Conservation (phyloP, 2,797 vertebrate genomes). For the Melanotaenia nigrans region DNA sequence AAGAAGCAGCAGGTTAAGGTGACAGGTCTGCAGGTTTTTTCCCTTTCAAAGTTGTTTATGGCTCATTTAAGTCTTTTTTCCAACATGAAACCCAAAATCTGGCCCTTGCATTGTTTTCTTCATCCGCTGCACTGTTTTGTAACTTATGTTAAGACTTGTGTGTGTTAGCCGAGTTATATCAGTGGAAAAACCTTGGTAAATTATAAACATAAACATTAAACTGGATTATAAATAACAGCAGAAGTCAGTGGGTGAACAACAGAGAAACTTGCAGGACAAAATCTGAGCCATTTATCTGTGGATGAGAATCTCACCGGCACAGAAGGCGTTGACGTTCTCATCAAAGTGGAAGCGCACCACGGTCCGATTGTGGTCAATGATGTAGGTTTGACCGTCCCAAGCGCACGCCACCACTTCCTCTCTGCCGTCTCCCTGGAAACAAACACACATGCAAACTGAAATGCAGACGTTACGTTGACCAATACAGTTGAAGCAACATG, state of each 20-base stretch:
- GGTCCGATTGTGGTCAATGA: conserved; percentile 93
- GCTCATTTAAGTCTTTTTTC: too few species aligned
- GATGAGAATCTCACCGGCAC: conserved; percentile 86
- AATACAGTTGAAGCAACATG: neutral
- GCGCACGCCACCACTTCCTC: conserved; percentile 98
- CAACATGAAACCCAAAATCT: neutral
- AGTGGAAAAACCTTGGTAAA: neutral
- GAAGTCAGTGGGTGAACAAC: too few species aligned
- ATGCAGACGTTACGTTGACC: neutral
- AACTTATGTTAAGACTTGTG: too few species aligned
- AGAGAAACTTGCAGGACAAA: neutral
- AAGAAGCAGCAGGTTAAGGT: too few species aligned
- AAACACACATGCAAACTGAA: neutral
- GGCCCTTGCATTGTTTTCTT: neutral
- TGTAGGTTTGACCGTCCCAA: conserved; percentile 98
- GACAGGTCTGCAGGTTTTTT: too few species aligned
- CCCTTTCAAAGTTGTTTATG: too few species aligned
- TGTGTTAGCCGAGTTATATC: neutral
- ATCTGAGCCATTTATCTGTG: neutral
- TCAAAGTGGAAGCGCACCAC: conserved; percentile 98
- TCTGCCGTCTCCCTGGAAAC: conserved; percentile 89
- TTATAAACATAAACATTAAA: neutral
- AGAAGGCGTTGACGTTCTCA: conserved; percentile 98
- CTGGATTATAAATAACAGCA: neutral
- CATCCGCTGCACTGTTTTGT: neutral